Evolutionary conservation across 1,140 invertebrate species (phyloP).

Genomic region (Neodiprion lecontei): DNA sequence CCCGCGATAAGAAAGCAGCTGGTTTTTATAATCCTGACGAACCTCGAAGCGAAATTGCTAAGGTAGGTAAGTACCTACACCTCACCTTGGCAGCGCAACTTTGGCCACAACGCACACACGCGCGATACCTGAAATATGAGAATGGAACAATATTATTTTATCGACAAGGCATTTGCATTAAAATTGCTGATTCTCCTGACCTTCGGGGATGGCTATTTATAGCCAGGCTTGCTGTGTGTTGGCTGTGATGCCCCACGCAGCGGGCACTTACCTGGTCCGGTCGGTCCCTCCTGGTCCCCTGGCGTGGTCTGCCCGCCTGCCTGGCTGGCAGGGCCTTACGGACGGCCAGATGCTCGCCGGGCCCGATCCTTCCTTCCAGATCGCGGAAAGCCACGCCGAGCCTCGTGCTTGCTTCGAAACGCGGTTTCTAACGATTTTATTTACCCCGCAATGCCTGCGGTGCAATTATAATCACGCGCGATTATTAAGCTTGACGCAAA

Average conservation of each 20-base stretch:
- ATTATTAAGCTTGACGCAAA: too few species aligned
- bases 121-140: conserved; percentile 8
- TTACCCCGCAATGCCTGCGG: not conserved
- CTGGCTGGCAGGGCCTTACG: too few species aligned
- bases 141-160: conserved; percentile 47
- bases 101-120: not conserved
- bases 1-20: too few species aligned
- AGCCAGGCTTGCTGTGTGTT: conserved; percentile 6
- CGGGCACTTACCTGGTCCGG: not conserved
- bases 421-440: not conserved
- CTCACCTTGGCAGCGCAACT: not conserved
- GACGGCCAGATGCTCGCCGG: too few species aligned
- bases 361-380: too few species aligned
- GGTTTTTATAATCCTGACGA: too few species aligned
- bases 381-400: too few species aligned
- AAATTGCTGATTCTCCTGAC: conserved; percentile 50
- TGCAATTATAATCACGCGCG: not conserved
- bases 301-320: not conserved
- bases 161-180: conserved; percentile 50
- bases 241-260: conserved; percentile 10
- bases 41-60: too few species aligned
- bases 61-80: not conserved
- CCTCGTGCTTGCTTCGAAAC: not conserved
- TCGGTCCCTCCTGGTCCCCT: conserved; percentile 14
- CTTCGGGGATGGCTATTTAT: conserved; percentile 40